Evolutionary conservation across 2,888 invertebrate species (phyloP).

Genomic region (Leucophenga montana): DNA sequence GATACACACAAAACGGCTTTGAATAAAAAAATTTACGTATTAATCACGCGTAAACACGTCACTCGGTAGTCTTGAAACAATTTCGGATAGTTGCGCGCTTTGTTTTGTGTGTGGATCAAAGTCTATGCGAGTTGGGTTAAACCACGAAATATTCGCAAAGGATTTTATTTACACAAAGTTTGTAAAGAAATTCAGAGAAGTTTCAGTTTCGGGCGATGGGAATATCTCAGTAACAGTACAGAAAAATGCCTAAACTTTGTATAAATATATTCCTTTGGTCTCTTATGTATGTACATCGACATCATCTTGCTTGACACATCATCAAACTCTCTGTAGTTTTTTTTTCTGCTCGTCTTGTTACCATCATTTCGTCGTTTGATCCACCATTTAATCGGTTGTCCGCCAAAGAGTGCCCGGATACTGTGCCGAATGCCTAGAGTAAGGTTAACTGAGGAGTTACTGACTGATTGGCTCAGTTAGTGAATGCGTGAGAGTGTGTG

Average conservation of each 20-base stretch:
- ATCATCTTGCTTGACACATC: slow-evolving; percentile 40
- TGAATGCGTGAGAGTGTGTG: slow-evolving; percentile 12
- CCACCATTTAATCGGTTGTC: slow-evolving; percentile 34
- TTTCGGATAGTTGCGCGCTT: slow-evolving; percentile 45
- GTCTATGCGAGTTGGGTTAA: slow-evolving; percentile 49
- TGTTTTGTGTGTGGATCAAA: slow-evolving; percentile 59
- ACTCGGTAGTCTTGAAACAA: slow-evolving; percentile 22
- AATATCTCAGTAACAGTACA: slow-evolving; percentile 37
- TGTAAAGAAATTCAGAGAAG: slow-evolving; percentile 35
- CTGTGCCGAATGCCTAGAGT: slow-evolving; percentile 38
- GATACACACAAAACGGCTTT: slow-evolving; percentile 64
- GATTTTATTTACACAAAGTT: slow-evolving; percentile 72
- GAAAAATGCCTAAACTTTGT: slow-evolving; percentile 64
- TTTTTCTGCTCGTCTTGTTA: slow-evolving; percentile 19
- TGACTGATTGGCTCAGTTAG: slow-evolving; percentile 24
- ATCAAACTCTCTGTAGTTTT: slow-evolving; percentile 34
- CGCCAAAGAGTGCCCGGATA: slow-evolving; percentile 40
- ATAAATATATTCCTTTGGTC: slow-evolving; percentile 71
- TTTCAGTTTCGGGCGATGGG: slow-evolving; percentile 24
- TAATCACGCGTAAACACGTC: not conserved
- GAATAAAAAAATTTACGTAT: slow-evolving; percentile 25
- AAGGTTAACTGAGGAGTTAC: slow-evolving; percentile 34
- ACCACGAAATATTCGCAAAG: slow-evolving; percentile 51
- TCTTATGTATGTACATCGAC: slow-evolving; percentile 29
- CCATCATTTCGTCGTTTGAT: slow-evolving; percentile 43